These are phyloP conservation scores for Marronus borbonicus DNA, from an alignment of 2,888 invertebrate species.

Conservation along the genomic window DNA sequence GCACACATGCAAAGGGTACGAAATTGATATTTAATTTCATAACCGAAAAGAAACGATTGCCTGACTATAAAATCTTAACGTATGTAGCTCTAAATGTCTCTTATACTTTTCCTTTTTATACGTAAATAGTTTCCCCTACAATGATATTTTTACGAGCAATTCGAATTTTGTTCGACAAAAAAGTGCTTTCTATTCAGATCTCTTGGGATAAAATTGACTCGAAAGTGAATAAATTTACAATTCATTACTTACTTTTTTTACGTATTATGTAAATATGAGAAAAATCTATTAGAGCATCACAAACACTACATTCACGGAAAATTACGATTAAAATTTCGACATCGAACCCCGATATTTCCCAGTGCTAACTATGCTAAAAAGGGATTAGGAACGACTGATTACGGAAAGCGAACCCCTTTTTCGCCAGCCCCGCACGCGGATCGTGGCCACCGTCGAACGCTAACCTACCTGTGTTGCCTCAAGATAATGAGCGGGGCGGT, in stretches of 20 bases:
- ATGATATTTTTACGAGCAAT: background rate
- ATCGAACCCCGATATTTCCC: conserved; percentile 49
- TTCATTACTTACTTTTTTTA: background rate
- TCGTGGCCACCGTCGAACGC: conserved; percentile 5
- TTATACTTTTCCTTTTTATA: background rate
- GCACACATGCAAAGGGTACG: background rate
- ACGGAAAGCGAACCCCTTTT: conserved; percentile 57
- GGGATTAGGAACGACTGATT: conserved; percentile 63
- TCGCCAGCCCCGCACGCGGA: conserved; percentile 48
- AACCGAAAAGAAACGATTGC: conserved; percentile 5
- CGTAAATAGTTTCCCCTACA: background rate
- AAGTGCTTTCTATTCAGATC: too few species aligned
- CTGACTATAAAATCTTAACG: background rate
- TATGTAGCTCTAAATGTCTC: conserved; percentile 13
- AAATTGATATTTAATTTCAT: conserved; percentile 46
- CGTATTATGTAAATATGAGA: background rate
- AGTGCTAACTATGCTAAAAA: conserved; percentile 53
- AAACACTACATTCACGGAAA: background rate
- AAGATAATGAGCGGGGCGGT: conserved; percentile 51
- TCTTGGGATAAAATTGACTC: background rate
- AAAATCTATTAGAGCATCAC: background rate
- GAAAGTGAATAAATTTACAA: background rate
- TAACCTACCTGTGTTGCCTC: conserved; percentile 26
- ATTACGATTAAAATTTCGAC: background rate
- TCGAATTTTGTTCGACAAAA: conserved; percentile 1